Evolutionary conservation across 2,888 invertebrate genomes (phyloP).

Genomic region (Branchipolynoe longqiensis): DNA sequence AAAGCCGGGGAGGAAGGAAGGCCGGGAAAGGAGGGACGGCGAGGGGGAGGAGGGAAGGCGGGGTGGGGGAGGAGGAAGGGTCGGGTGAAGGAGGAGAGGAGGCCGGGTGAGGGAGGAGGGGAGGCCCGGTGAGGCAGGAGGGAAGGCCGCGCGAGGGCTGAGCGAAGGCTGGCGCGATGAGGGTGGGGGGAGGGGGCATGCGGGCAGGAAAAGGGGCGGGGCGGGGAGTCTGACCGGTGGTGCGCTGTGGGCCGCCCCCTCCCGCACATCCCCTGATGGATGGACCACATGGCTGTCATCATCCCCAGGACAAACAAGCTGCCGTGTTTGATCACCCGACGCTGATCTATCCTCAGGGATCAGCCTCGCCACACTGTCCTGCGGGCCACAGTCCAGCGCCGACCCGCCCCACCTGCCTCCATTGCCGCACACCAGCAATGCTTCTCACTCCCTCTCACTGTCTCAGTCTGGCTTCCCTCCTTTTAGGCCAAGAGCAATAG

Average conservation of each 20-base stretch:
- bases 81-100: no score
- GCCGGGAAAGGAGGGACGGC: background rate
- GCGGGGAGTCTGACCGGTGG: background rate
- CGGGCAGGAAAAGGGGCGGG: background rate
- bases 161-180: no score
- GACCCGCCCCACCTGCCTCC: background rate
- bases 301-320: constrained; percentile 41
- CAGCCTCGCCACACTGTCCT: constrained; percentile 13
- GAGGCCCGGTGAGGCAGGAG: no score
- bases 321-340: constrained; percentile 42
- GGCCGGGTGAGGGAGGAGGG: background rate
- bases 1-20: background rate
- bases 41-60: background rate
- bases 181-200: background rate
- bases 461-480: background rate
- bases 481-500: background rate
- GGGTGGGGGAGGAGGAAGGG: no score
- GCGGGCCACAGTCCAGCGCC: background rate
- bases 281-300: constrained; percentile 45
- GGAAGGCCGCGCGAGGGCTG: no score
- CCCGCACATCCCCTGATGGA: constrained; percentile 30
- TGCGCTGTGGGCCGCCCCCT: no score
- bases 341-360: constrained; percentile 49
- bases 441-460: no score
- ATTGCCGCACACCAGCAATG: background rate